These are phyloP conservation scores for Picus viridis DNA, from an alignment of 2,797 vertebrate species.

Conservation along the genomic window DNA sequence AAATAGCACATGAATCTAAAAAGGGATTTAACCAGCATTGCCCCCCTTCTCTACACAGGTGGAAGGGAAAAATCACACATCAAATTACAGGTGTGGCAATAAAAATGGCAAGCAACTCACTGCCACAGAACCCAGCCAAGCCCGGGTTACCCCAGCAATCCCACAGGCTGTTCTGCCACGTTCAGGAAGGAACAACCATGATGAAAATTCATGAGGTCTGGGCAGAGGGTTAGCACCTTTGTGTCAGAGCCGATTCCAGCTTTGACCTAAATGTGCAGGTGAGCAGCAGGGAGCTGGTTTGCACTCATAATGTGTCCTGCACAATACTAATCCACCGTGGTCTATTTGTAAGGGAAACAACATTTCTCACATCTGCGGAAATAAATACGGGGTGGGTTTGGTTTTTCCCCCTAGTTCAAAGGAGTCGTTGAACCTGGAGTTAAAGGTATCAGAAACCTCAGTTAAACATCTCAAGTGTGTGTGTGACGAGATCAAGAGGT, in stretches of 20 bases:
- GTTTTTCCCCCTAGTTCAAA: neutral
- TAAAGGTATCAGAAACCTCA: neutral
- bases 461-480: neutral
- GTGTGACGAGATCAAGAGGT: neutral
- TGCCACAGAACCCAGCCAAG: neutral
- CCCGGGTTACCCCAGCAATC: neutral
- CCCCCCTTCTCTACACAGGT: accelerated
- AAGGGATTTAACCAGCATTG: neutral
- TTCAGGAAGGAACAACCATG: neutral
- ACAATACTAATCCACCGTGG: neutral
- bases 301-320: accelerated
- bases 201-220: neutral
- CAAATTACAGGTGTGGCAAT: accelerated
- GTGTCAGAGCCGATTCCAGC: neutral
- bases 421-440: neutral
- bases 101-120: neutral
- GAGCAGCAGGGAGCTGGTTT: neutral
- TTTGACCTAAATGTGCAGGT: neutral
- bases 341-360: neutral
- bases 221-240: neutral
- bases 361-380: neutral
- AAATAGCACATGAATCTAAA: neutral
- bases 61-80: neutral
- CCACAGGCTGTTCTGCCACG: neutral
- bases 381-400: neutral